Conservation (phyloP, 2,888 invertebrate genomes). For the Phytoseiulus persimilis region DNA sequence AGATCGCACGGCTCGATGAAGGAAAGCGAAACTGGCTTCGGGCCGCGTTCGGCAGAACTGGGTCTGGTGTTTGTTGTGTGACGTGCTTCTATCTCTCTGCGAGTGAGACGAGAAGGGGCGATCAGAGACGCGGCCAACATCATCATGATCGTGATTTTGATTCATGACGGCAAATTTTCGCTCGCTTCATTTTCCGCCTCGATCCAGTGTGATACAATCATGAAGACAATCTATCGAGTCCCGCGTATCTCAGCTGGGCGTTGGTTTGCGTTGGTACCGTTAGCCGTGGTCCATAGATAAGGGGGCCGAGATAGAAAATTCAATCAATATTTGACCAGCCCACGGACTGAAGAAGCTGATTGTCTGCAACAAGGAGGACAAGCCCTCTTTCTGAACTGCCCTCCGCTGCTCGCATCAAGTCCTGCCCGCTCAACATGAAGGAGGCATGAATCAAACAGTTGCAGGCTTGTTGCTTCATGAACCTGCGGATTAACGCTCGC, state of each 20-base stretch:
- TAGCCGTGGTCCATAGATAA: neutral
- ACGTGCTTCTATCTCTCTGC: too few relatives aligned
- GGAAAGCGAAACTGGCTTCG: too few relatives aligned
- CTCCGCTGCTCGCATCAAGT: neutral
- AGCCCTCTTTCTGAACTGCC: neutral
- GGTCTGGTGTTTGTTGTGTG: too few relatives aligned
- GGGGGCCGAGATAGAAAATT: neutral
- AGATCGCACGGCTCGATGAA: too few relatives aligned
- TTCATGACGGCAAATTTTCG: neutral
- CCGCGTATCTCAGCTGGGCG: neutral
- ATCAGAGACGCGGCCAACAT: neutral
- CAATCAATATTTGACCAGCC: neutral
- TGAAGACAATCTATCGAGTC: neutral
- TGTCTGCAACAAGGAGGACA: neutral
- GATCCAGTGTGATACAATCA: neutral
- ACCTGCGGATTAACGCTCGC: too few relatives aligned
- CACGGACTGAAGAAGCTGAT: neutral
- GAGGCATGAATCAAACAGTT: neutral
- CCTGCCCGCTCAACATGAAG: too few relatives aligned
- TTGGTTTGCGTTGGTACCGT: neutral
- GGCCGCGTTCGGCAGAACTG: too few relatives aligned
- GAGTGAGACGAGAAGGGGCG: too few relatives aligned
- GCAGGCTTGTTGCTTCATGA: too few relatives aligned
- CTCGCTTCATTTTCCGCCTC: neutral
- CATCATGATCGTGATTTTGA: neutral